These are phyloP conservation scores for Ephialtes manifestator DNA, from an alignment of 2,888 invertebrate genomes.

Conservation along the genomic window DNA sequence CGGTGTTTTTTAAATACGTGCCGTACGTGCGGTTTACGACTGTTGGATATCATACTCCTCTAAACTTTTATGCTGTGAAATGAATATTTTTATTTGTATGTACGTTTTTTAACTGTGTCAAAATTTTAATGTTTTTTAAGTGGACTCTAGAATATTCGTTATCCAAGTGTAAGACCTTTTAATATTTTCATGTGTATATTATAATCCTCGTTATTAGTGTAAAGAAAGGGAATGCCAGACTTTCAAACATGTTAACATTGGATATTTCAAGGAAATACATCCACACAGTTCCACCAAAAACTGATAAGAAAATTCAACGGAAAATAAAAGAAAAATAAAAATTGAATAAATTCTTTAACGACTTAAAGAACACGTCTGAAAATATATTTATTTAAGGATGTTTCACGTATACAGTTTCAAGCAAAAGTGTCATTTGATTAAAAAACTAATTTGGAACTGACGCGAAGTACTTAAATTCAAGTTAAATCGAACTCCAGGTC, in stretches of 20 bases:
- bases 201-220: background rate
- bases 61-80: conserved; percentile 10
- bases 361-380: no score
- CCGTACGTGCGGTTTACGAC: background rate
- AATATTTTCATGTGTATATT: conserved; percentile 15
- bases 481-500: no score
- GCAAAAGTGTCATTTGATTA: background rate
- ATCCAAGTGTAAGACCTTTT: background rate
- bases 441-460: no score
- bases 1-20: background rate
- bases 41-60: conserved; percentile 20
- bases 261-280: background rate
- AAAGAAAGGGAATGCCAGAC: background rate
- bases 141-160: conserved; percentile 1
- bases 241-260: background rate
- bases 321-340: background rate
- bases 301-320: background rate
- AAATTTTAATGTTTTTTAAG: conserved; percentile 16
- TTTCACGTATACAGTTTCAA: no score
- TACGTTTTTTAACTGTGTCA: background rate
- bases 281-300: background rate
- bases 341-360: background rate
- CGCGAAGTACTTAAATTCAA: no score
- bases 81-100: background rate
- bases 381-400: no score